Percentiles rank a stretch among this genome's conserved stretches.
Conservation (phyloP, 2,797 vertebrate species). For the Artibeus jamaicensis region DNA sequence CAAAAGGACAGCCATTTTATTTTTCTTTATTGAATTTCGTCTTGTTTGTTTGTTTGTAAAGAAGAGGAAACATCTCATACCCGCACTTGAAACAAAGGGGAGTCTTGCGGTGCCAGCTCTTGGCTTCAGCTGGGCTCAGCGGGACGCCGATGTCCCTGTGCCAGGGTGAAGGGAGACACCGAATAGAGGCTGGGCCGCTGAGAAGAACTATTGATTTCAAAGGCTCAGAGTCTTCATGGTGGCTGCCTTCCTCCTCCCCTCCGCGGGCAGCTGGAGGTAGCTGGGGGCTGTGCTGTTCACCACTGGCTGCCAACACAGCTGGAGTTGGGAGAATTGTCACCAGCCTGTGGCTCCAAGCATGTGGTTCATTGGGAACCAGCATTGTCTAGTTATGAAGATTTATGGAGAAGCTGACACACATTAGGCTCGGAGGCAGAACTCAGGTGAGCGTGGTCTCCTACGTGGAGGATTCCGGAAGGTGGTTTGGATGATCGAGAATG, state of each 20-base stretch:
- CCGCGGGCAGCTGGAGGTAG: background rate
- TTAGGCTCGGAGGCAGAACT: conserved; percentile 64
- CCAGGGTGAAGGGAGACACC: conserved; percentile 66
- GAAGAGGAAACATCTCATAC: conserved; percentile 78
- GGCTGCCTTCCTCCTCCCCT: background rate
- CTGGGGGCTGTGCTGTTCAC: conserved; percentile 11
- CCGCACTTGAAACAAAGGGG: conserved; percentile 71
- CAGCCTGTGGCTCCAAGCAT: conserved; percentile 44
- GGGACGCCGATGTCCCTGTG: conserved; percentile 45
- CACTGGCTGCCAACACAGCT: conserved; percentile 51
- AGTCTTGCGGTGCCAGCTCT: conserved; percentile 74
- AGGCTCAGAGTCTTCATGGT: conserved; percentile 71
- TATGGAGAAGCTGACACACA: conserved; percentile 66
- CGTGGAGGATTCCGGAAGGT: conserved; percentile 25
- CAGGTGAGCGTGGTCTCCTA: conserved; percentile 57
- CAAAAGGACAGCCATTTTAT: background rate
- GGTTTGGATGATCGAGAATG: conserved; percentile 52
- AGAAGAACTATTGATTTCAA: conserved; percentile 62
- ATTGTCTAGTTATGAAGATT: conserved; percentile 76
- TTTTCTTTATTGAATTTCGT: conserved; percentile 40
- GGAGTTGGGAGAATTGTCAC: conserved; percentile 60
- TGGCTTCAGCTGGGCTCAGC: conserved; percentile 68
- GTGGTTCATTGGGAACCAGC: conserved; percentile 65
- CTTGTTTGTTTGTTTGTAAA: conserved; percentile 16
- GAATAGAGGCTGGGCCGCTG: conserved; percentile 65